Evolutionary conservation across 2,113 vertebrate genomes (phyloP).

Genomic region (Camelus bactrianus): DNA sequence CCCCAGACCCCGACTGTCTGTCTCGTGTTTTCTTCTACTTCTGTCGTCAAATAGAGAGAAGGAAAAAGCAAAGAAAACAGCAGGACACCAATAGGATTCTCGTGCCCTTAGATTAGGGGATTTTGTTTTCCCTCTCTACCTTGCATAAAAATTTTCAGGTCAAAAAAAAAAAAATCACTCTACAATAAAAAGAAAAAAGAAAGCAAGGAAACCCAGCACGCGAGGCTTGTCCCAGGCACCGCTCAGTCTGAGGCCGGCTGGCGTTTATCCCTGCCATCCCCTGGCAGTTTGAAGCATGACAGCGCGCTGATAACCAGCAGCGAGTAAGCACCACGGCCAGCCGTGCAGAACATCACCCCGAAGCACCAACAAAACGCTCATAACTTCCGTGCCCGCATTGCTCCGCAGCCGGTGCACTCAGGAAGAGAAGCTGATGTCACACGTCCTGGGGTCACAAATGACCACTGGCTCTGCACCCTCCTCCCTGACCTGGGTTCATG

Average conservation of each 20-base stretch:
- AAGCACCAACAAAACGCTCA: constrained; percentile 88
- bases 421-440: constrained; percentile 65
- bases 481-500: neutral
- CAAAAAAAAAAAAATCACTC: constrained; percentile 84
- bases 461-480: neutral
- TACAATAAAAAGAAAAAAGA: constrained; percentile 23
- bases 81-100: neutral
- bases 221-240: constrained; percentile 84
- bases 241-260: constrained; percentile 86
- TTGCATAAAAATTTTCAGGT: constrained; percentile 77
- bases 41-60: neutral
- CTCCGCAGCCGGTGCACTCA: constrained; percentile 63
- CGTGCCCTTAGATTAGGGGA: constrained; percentile 45
- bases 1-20: no score
- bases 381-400: constrained; percentile 82
- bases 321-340: constrained; percentile 82
- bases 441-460: constrained; percentile 20
- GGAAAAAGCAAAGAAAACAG: constrained; percentile 3
- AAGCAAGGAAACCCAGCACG: neutral
- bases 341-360: constrained; percentile 81
- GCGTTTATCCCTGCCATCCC: constrained; percentile 86
- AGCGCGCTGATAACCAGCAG: constrained; percentile 87
- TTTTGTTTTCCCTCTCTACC: constrained; percentile 62
- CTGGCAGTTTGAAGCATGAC: constrained; percentile 86
- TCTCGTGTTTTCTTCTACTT: neutral